Conservation (phyloP, 2,797 vertebrate genomes). For the Darevskia nairensis region DNA sequence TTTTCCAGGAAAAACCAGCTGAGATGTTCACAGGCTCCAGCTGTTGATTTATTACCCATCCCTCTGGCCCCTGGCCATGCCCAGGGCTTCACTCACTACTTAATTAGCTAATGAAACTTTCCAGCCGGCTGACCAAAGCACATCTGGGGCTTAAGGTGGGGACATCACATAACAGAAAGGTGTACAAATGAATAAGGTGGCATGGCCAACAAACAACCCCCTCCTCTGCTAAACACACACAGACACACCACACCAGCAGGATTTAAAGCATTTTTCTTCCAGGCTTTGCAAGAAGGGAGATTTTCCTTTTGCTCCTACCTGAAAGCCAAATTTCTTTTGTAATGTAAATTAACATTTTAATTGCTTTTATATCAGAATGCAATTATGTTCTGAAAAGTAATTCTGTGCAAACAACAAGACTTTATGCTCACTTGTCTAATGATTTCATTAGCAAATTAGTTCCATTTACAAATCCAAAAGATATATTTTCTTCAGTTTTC, state of each 20-base stretch:
- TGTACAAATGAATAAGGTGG: constrained; percentile 6
- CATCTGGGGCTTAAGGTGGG: neutral
- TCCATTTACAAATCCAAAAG: constrained; percentile 11
- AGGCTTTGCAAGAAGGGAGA: neutral
- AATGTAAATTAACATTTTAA: constrained; percentile 12
- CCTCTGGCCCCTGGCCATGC: too few species aligned
- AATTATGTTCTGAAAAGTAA: constrained; percentile 34
- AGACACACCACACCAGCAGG: rapidly evolving
- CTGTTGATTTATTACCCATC: neutral
- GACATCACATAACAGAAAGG: neutral
- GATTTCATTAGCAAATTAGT: constrained; percentile 1
- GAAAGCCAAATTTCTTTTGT: constrained; percentile 26
- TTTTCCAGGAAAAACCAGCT: neutral
- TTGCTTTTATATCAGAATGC: constrained; percentile 19
- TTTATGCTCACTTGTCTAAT: constrained; percentile 12
- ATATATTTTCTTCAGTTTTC: neutral
- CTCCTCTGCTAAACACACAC: too few species aligned
- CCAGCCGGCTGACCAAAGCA: neutral
- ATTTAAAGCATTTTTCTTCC: neutral
- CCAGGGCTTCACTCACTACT: neutral
- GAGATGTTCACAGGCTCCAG: neutral
- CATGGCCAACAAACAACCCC: neutral
- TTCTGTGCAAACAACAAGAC: neutral
- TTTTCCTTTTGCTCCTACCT: neutral
- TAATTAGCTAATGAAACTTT: neutral